A percentile compares a stretch with the other conserved stretches of the same genome.
phyloP scores from a whole-genome alignment of 2,113 vertebrate genomes.

The Chionis minor region DNA sequence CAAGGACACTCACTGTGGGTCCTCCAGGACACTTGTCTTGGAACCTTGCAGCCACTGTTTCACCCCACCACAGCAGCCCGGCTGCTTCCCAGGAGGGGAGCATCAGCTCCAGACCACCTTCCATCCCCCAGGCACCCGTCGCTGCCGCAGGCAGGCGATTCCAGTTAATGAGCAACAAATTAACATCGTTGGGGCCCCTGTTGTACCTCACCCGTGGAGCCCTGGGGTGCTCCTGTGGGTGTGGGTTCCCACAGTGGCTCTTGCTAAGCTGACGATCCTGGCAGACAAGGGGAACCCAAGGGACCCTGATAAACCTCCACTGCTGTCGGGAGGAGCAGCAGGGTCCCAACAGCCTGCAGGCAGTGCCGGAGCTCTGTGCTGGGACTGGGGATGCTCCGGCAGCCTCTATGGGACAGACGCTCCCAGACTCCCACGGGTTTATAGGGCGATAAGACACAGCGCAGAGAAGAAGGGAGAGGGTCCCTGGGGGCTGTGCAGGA shows the following conservation, averaged over 20 bases:
- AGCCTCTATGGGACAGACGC: background rate
- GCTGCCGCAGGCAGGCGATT: accelerated
- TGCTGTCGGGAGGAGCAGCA: background rate
- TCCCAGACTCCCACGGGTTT: no score
- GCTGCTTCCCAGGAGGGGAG: background rate
- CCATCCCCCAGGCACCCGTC: background rate
- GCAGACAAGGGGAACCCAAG: background rate
- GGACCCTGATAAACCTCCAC: background rate
- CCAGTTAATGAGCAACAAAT: background rate
- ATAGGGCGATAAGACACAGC: background rate
- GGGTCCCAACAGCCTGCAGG: background rate
- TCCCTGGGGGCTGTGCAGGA: background rate
- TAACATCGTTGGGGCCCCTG: accelerated
- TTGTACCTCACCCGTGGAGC: accelerated
- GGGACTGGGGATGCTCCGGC: background rate
- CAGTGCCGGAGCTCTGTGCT: background rate
- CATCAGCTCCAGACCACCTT: accelerated
- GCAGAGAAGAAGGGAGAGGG: background rate
- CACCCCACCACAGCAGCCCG: accelerated
- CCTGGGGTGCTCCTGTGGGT: background rate
- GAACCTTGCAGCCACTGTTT: background rate
- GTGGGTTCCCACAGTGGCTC: accelerated
- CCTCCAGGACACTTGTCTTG: background rate
- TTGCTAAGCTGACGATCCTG: accelerated
- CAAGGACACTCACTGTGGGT: background rate